Evolutionary conservation across 2,888 invertebrate genomes (phyloP), one percentile per base, ranked within the genome.

Genomic region (Sinhomidia bicolor): DNA sequence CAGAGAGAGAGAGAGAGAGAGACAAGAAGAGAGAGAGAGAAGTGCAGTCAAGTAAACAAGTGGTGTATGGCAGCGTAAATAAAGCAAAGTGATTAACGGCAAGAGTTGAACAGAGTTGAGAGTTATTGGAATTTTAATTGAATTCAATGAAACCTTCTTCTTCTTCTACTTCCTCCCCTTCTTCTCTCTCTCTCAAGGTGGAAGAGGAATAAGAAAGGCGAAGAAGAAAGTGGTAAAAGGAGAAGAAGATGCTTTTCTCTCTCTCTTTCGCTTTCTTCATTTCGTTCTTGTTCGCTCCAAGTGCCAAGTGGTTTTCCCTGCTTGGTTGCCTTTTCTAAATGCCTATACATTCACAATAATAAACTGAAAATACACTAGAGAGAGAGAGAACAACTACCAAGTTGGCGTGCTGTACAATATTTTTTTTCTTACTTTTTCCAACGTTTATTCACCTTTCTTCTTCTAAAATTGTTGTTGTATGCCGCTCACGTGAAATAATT

Each of bases 51-150:
- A 68, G 32, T 79, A 79, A 79, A 79, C 54, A 79, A 78, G 78
- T 57, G 57, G 57, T 54, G 44, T 80, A 62, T 62, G 85, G 78
- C 76, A 76, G 76, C 65, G 83, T 83, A 83, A 83, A 85, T 85
- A 85, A 78, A 85, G 85, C 47, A 76, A 76, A 85, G 85, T 85
- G 85, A 85, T 85, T 85, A 85, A 85, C 85, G 85, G 78, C 85
- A 62, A 76, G 78, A 85, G 85, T 85, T 85, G 60, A 85, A 74
- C 60, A 60, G 85, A 85, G 74, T 83, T 83, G 83, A 76, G 76
- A 85, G 85, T 85, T 85, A 85, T 85, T 85, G 85, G 85, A n/a
- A 85, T 78, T 85, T 85, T 85, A 85, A 85, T 85, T 85, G 85
- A 85, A 85, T 85, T 85, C 85, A 85, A 76, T 85, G 85, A 85